These are phyloP conservation scores for Hippocampus abdominalis DNA, from an alignment of 2,113 vertebrate species.

Conservation along the genomic window DNA sequence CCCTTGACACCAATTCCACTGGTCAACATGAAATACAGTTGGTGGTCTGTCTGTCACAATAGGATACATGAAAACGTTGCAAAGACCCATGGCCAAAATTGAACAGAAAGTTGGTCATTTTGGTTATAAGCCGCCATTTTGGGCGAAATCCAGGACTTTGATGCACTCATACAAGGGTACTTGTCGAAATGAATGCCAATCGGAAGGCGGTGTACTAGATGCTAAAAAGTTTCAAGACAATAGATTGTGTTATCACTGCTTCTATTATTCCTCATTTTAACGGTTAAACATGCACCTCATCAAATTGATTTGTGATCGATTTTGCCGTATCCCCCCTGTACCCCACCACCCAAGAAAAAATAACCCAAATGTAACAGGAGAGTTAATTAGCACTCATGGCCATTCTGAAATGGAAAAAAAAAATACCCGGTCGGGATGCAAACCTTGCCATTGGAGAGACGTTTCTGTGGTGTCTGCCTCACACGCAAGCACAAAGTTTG, in stretches of 20 bases:
- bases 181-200: neutral
- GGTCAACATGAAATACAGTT: no score
- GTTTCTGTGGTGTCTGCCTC: slow-evolving; percentile 26
- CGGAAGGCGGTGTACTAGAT: neutral
- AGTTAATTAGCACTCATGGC: neutral
- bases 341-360: neutral
- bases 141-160: neutral
- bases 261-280: neutral
- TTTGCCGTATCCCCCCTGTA: neutral
- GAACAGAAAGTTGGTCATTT: neutral
- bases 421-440: slow-evolving; percentile 14
- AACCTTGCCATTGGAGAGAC: slow-evolving; percentile 36
- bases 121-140: neutral
- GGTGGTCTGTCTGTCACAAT: neutral
- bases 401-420: slow-evolving; percentile 8
- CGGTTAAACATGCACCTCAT: neutral
- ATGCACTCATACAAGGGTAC: neutral
- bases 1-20: no score
- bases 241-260: neutral
- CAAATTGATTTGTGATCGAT: neutral
- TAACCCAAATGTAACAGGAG: neutral
- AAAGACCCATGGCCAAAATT: neutral
- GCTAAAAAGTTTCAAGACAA: neutral
- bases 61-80: neutral
- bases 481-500: slow-evolving; percentile 44